Evolutionary conservation across 2,113 vertebrate genomes (phyloP), one percentile per base, ranked within the genome.

Genomic region (Lepisosteus oculatus): DNA sequence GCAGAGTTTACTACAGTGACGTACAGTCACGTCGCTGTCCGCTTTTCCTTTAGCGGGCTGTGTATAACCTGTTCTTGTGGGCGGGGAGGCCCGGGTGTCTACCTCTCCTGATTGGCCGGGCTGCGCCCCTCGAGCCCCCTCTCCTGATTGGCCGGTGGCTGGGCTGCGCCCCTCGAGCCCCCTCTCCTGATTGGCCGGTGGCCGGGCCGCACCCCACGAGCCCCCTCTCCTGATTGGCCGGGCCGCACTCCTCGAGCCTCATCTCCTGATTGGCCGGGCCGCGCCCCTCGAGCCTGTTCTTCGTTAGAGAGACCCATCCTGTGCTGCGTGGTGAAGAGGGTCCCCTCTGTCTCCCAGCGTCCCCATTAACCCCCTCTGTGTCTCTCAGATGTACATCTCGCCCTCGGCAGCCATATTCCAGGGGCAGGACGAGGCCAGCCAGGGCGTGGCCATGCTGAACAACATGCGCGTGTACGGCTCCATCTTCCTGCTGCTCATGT

Each of bases 381-480:
- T 45, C 63, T 64, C 43, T 8, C 83, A 96, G 95, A 87, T 93
- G 72, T 96, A 96, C 80, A 95, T 97, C 0, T 81, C 85, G 1
- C 95, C 95, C 0, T 74, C 84, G 14, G 93, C 91, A 0, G 93
- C 93, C 70, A 93, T 97, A 69, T 96, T 97, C 68, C 77, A 65
- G 12, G 81, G 91, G 0, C 72, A 85, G 0, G 71, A 84, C 6
- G 83, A 78, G 0, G 84, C 91, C 29, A 93, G 90, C 3, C 92
- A 94, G 51, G 86, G 89, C 1, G 91, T 89, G 1, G 93, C 93
- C 76, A 91, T 94, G 93, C 78, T 97, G 72, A 97, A 97, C 79
- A 96, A 96, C 86, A 95, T 97, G 95, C 91, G 95, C 0, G 85
- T 97, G 9, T 97, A 97, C 56, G 95, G 95, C 81, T 92, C 93